Evolutionary conservation across 2,888 invertebrate genomes (phyloP).

Genomic region (Xestia ashworthii): DNA sequence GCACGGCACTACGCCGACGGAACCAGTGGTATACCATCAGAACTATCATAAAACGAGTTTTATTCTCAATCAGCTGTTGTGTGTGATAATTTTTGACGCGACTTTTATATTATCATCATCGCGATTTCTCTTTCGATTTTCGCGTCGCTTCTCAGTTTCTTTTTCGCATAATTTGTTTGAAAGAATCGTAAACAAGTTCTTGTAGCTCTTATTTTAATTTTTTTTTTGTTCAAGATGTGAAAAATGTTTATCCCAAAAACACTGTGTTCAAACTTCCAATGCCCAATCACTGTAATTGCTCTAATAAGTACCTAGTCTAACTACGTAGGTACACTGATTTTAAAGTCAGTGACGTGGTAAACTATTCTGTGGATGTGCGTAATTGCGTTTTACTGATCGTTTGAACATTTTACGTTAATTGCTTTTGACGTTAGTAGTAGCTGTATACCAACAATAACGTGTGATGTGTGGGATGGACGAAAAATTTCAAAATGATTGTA

Average conservation of each 20-base stretch:
- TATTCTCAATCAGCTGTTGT: conserved; percentile 66
- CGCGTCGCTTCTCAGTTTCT: conserved; percentile 43
- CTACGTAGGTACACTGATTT: not conserved
- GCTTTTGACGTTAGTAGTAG: not conserved
- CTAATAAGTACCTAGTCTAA: not conserved
- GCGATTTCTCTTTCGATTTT: conserved; percentile 64
- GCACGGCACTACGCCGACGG: conserved; percentile 69
- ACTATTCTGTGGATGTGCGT: not conserved
- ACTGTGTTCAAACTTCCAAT: not conserved
- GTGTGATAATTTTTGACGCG: conserved; percentile 61
- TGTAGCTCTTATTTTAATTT: not conserved
- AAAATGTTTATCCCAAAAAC: not conserved
- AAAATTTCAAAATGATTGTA: not conserved
- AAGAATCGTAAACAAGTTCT: conserved; percentile 8
- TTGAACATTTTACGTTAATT: conserved; percentile 4
- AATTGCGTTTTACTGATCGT: conserved; percentile 8
- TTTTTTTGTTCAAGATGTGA: not conserved
- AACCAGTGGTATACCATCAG: conserved; percentile 69
- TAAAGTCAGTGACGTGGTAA: not conserved
- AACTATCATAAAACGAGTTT: conserved; percentile 59
- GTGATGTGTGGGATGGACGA: not conserved
- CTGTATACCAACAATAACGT: not conserved
- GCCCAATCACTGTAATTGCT: not conserved
- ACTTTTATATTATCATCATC: conserved; percentile 29
- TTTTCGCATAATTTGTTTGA: conserved; percentile 25